Base-by-base conservation (phyloP, 1,140 invertebrate species). In the Schlechtendalia chinensis region DNA sequence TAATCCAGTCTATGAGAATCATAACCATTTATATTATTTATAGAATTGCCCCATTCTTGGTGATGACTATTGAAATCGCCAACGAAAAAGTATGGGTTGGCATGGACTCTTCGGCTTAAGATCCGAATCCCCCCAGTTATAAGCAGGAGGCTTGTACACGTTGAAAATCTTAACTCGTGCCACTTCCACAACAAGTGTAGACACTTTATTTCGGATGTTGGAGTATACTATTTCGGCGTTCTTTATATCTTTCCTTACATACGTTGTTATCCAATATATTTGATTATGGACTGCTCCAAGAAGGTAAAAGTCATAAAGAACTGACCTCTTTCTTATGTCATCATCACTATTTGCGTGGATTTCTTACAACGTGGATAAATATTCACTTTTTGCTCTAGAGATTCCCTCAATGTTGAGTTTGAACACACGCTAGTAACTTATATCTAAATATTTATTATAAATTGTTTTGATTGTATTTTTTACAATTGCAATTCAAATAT, bases 1-100 rank as follows among this genome's bases (percentile, higher is more conserved):
- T 53, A 22, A 53, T 53, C 67, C 67, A 71, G 17, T 53, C n/a
- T 32, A 71, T 53, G n/a, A 71, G n/a, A 71, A 53, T 17, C 45
- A 39, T 32, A n/a, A 17, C 32, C 32, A 71, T 71, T 27, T 39
- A 32, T 53, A 71, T 39, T 32, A 71, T 16, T 56, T 56, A 16
- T 56, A n/a, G 54, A 56, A 56, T 56, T n/a, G 54, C 54, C 54
- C 12, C 16, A 14, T 56, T 3, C 4, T 56, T 56, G 54, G 12
- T 56, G 54, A 56, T 56, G 39, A 10, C 39, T 45, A 10, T 45
- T 45, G 39, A 45, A 45, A 45, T 45, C 39, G 10, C 39, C 39
- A 56, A 56, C 54, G 17, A 56, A 56, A n/a, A 56, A 16, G 17
- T 16, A 56, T 56, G 54, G 12, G 54, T 56, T n/a, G n/a, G n/a